Base-by-base conservation (phyloP, 2,797 vertebrate genomes). In the Tapirus indicus region DNA sequence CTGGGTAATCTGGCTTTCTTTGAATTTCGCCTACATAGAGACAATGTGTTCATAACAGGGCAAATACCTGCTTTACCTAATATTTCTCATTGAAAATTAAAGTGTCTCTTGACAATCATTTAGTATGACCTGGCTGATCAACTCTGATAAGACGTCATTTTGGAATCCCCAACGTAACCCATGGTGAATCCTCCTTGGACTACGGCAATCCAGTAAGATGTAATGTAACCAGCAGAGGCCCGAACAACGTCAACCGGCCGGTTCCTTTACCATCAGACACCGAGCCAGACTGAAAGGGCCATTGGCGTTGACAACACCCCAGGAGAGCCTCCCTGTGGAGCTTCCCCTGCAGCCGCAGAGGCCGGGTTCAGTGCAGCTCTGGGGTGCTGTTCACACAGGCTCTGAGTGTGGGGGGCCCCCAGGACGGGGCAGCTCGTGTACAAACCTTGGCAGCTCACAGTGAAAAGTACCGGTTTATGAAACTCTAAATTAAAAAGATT, bases 301-400 rank as follows among this genome's bases (percentile, higher is more conserved):
- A 23, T 10, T 5, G 7, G 7, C 27, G 2, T 7, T 1, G 49
- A 29, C 27, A 12, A 14, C 32, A 84, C 5, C 5, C 41, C 88
- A 44, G 18, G 52, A 47, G n/a, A 25, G 52, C 41, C 9, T 68
- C 49, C 4, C 21, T 6, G 2, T 17, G 35, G 56, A 56, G 10
- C 17, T 12, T 25, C n/a, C 7, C 32, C 69, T 14, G 12, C 2
- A 8, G 47, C 10, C 1, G 2, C 0, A 2, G 2, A 25, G 41
- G 49, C 8, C 2, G 0, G 3, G 47, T 6, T 9, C 29, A 29
- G 14, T 38, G 54, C 58, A 20, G 32, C 29, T n/a, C 7, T 12
- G 16, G 74, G 64, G 17, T 5, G 29, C 27, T 12, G 0, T 10
- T 38, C 14, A 13, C 14, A 13, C 4, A 41, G 49, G 35, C 29